These are phyloP conservation scores for Oegoconia quadripuncta DNA, from an alignment of 2,888 invertebrate species.

Conservation along the genomic window DNA sequence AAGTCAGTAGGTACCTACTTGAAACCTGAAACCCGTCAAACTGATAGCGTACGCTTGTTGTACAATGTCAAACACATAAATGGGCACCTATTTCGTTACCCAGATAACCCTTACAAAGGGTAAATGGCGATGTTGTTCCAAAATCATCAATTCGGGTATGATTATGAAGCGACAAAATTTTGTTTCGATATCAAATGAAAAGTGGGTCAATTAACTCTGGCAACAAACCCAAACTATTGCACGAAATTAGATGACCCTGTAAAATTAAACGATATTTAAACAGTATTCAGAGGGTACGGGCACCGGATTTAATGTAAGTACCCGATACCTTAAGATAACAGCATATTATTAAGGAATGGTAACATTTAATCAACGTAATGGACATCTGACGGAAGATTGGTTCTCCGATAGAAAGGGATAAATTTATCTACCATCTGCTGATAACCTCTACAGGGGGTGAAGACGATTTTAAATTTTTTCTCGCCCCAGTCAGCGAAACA, in stretches of 20 bases:
- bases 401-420: constrained; percentile 14
- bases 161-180: too few relatives aligned
- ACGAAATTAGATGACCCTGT: constrained; percentile 6
- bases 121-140: too few relatives aligned
- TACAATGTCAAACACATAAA: too few relatives aligned
- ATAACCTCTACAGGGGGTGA: too few relatives aligned
- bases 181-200: neutral
- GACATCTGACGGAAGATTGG: constrained; percentile 16
- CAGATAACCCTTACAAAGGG: too few relatives aligned
- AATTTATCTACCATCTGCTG: constrained; percentile 4
- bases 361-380: constrained; percentile 26
- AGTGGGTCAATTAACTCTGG: neutral
- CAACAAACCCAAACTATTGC: constrained; percentile 15
- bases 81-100: too few relatives aligned
- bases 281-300: constrained; percentile 10
- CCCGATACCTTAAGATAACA: constrained; percentile 16
- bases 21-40: too few relatives aligned
- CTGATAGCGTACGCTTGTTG: too few relatives aligned
- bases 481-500: too few relatives aligned
- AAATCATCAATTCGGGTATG: too few relatives aligned
- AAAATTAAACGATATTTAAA: constrained; percentile 23
- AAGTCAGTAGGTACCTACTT: too few relatives aligned
- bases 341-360: constrained; percentile 18
- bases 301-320: constrained; percentile 18
- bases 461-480: too few relatives aligned